Evolutionary conservation across 2,797 vertebrate genomes (phyloP).

Genomic region (Gouania willdenowi): DNA sequence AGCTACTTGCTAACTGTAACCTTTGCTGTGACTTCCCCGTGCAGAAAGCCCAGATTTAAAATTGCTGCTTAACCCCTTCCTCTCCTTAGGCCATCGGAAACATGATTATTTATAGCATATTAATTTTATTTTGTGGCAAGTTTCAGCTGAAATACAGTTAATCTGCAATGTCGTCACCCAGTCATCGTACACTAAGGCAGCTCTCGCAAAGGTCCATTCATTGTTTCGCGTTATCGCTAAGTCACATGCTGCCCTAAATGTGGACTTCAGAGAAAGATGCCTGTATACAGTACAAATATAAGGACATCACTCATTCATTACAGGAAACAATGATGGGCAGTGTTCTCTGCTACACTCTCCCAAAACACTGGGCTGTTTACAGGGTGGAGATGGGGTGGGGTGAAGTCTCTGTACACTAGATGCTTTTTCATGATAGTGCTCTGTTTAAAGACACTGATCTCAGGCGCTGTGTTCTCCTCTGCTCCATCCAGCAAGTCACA

Average conservation of each 20-base stretch:
- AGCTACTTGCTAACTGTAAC: no score
- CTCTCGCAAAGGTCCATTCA: conserved; percentile 28
- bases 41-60: no score
- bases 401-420: conserved; percentile 47
- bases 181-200: background rate
- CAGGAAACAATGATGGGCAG: conserved; percentile 64
- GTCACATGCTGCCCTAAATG: conserved; percentile 11
- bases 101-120: no score
- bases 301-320: conserved; percentile 60
- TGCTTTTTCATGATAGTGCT: conserved; percentile 61
- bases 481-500: conserved; percentile 61
- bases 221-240: conserved; percentile 7
- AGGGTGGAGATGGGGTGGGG: conserved; percentile 31
- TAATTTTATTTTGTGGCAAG: no score
- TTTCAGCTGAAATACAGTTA: background rate
- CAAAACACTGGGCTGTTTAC: conserved; percentile 62
- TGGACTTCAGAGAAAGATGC: conserved; percentile 41
- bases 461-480: conserved; percentile 40
- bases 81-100: no score
- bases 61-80: no score
- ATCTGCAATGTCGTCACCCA: background rate
- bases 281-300: conserved; percentile 42
- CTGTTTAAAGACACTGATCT: conserved; percentile 54
- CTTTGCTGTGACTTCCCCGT: no score
- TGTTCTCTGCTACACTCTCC: conserved; percentile 56